Evolutionary conservation across 1,140 invertebrate genomes (phyloP), one percentile per base, ranked within the genome.

Genomic region (Apis florea): DNA sequence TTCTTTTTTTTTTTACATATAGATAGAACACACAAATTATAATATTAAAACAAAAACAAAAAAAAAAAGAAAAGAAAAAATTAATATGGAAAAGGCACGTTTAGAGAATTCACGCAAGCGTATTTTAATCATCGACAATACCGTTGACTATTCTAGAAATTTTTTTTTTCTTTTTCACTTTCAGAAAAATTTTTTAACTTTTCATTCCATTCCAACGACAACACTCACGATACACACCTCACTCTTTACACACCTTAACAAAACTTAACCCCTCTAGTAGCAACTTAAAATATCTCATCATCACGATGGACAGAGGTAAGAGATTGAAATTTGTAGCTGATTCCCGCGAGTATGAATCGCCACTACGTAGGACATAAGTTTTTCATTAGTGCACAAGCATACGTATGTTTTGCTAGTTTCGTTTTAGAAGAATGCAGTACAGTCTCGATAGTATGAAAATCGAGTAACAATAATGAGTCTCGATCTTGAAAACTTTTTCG

Each of bases 251-350:
- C n/a, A 47, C 54, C 54, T 81, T 82, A 82, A 54, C 51, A 12
- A 3, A 64, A 53, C n/a, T 70, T 77, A n/a, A n/a, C 47, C 74
- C 72, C 69, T 68, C 73, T n/a, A n/a, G 13, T 77, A 82, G 74
- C 80, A 13, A 78, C 26, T 21, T 81, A 54, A 75, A 74, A 77
- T 82, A 70, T 68, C 67, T 58, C 24, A 51, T 58, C 24, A 51
- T 77, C 49, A 40, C 24, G n/a, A 61, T 64, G 74, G 74, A 82
- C 47, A 53, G 68, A 83, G 81, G 81, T 83, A 83, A 83, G 81
- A 83, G n/a, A 70, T n/a, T 79, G 49, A 68, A n/a, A 74, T 58
- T 79, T 58, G 73, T 85, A 85, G 68, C 47, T 71, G 73, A 83
- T 72, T 24, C 66, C 59, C 66, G 67, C 83, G 72, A 74, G 75